phyloP scores from a whole-genome alignment of 2,113 vertebrate genomes.

The Crotalus tigris region DNA sequence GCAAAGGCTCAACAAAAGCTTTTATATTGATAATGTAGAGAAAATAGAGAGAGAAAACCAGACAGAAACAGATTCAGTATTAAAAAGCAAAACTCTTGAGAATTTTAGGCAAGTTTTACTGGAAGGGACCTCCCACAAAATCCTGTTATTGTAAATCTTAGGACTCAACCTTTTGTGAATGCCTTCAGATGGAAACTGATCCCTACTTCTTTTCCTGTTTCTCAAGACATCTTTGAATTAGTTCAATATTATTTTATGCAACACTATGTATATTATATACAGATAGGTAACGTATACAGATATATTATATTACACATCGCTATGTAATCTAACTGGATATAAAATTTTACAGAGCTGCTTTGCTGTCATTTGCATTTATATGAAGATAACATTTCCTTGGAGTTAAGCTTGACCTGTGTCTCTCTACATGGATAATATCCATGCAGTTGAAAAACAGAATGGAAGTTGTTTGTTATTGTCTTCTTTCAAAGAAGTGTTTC shows the following conservation, averaged over 20 bases:
- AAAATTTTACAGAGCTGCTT: not conserved
- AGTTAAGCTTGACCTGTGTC: not conserved
- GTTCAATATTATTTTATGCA: not conserved
- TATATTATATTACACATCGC: too few species aligned
- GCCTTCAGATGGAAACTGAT: not conserved
- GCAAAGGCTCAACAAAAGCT: constrained; percentile 47
- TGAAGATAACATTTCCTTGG: not conserved
- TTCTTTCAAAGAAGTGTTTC: not conserved
- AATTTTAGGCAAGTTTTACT: not conserved
- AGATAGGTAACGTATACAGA: too few species aligned
- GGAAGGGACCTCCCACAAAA: accelerated
- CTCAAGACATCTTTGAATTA: not conserved
- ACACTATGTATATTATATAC: not conserved
- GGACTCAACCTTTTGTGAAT: not conserved
- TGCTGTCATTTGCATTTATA: not conserved
- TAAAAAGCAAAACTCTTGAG: not conserved
- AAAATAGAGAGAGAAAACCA: not conserved
- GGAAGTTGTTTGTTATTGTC: not conserved
- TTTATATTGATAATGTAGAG: constrained; percentile 33
- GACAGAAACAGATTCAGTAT: constrained; percentile 4
- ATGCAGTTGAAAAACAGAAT: not conserved
- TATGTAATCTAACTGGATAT: not conserved
- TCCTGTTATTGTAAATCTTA: not conserved
- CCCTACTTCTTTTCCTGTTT: not conserved
- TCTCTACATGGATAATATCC: not conserved